Evolutionary conservation across 2,797 vertebrate genomes (phyloP).

Genomic region (Alectoris magna): DNA sequence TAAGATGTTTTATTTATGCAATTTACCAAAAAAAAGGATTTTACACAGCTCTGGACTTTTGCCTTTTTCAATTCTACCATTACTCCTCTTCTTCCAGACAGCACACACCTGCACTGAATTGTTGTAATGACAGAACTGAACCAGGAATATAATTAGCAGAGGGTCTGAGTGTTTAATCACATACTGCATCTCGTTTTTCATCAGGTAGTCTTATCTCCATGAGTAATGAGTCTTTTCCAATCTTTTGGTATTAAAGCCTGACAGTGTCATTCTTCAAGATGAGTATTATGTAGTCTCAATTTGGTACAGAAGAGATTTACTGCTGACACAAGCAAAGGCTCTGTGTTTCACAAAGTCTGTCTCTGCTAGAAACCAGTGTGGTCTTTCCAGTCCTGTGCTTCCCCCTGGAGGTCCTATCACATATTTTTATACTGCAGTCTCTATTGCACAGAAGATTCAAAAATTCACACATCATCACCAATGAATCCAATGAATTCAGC

Average conservation of each 20-base stretch:
- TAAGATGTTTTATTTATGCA: neutral
- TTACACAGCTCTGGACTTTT: neutral
- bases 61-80: neutral
- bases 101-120: neutral
- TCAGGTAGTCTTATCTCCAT: neutral
- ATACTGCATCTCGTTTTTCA: neutral
- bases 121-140: neutral
- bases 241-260: neutral
- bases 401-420: neutral
- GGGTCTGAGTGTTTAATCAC: neutral
- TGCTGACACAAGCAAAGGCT: neutral
- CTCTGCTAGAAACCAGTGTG: neutral
- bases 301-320: neutral
- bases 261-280: neutral
- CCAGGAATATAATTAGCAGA: neutral
- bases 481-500: neutral
- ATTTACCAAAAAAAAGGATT: neutral
- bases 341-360: neutral
- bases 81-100: neutral
- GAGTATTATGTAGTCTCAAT: neutral
- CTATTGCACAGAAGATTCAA: neutral
- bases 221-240: neutral
- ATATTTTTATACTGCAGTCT: neutral
- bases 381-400: neutral
- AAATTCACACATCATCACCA: neutral